Base-by-base conservation (phyloP, 2,888 invertebrate genomes). In the Stenodema calcarata region DNA sequence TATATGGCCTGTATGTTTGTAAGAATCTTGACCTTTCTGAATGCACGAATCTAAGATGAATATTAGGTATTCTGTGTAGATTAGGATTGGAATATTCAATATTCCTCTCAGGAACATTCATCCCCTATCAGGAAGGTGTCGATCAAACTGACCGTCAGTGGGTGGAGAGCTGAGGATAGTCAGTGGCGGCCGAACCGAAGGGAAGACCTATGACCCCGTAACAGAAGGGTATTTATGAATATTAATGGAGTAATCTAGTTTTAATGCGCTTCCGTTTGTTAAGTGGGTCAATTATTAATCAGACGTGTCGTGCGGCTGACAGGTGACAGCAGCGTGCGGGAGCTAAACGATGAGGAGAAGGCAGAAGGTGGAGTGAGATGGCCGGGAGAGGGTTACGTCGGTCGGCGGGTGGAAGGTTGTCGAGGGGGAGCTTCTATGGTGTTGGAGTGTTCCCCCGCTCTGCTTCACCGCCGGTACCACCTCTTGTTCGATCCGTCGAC, bases 221-320 rank as follows among this genome's bases (percentile, higher is more conserved):
- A 62, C 62, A 62, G 78, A 44, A 78, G 78, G 44, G 78, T 78
- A 81, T 82, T 82, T 82, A 82, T 82, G 82, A 82, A 82, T 82
- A 82, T 82, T 82, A 82, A 82, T 82, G 69, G 75, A 28, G 84
- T 47, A 75, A 84, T 84, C 84, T 73, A 84, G 75, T 84, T 84
- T 84, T 75, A 84, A 73, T 75, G 44, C 44, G 84, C 73, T 84
- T 75, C 84, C 73, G 73, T 84, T 84, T 84, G 84, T 84, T 47
- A 73, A 75, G 75, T 73, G 73, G 84, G 75, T 84, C 84, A 84
- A 84, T 84, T 84, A 84, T 73, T 84, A 73, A 84, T 84, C 73
- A 75, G 73, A 75, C 73, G 69, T 44, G 84, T 75, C 84, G 84
- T 84, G 84, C 28, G 28, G 50, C 84, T 75, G 84, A 84, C 84